Percentiles rank a stretch among this genome's conserved stretches.
phyloP scores from a whole-genome alignment of 1,140 invertebrate species.

The Campoletis sonorensis region DNA sequence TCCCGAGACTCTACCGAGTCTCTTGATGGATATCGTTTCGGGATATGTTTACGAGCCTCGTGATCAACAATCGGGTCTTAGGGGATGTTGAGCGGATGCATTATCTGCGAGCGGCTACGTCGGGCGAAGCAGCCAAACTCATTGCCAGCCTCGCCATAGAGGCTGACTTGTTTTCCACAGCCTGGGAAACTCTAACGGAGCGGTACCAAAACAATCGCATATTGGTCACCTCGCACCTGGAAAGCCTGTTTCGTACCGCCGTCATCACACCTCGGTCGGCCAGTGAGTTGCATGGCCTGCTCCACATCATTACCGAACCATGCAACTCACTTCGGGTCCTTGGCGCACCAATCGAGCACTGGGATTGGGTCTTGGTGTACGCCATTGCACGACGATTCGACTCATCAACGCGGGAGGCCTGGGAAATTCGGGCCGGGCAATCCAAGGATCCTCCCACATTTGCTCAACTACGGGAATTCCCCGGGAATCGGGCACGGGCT shows the following conservation, averaged over 20 bases:
- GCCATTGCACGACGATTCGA: too few relatives aligned
- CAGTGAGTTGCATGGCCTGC: not conserved
- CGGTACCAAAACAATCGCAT: not conserved
- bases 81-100: too few relatives aligned
- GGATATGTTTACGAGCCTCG: not conserved
- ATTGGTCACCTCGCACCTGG: not conserved
- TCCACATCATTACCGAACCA: not conserved
- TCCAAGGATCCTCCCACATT: not conserved
- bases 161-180: too few relatives aligned
- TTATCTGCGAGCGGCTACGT: too few relatives aligned
- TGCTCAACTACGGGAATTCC: not conserved
- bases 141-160: too few relatives aligned
- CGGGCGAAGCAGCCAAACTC: too few relatives aligned
- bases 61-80: not conserved
- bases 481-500: not conserved
- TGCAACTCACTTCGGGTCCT: too few relatives aligned
- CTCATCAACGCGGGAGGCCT: not conserved
- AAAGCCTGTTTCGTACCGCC: not conserved
- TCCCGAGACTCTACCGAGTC: too few relatives aligned
- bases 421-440: too few relatives aligned
- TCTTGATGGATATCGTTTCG: too few relatives aligned
- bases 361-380: too few relatives aligned
- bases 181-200: not conserved
- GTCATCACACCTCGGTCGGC: not conserved
- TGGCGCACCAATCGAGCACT: too few relatives aligned